Evolutionary conservation across 2,113 vertebrate species (phyloP), one percentile per base, ranked within the genome.

Genomic region (Ochotona curzoniae): DNA sequence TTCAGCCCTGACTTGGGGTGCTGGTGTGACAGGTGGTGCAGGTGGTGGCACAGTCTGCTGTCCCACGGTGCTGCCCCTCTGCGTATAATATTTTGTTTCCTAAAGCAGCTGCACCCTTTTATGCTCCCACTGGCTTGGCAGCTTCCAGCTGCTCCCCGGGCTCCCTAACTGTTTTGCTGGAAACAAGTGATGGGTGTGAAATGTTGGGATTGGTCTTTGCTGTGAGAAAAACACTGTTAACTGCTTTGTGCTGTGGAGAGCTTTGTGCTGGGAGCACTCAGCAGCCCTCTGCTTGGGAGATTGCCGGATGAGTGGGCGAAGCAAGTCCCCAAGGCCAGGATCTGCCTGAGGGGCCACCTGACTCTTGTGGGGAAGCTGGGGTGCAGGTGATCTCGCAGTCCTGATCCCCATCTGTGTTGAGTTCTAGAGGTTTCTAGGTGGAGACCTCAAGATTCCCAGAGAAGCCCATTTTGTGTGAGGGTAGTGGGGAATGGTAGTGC

Each of bases 351-450:
- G 38, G 51, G 44, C 47, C 1, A 0, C 30, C 69, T 57, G 67
- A 5, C 17, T 64, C 1, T 76, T 44, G 3, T 3, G 38, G 32
- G 64, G 63, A 35, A 83, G 35, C 30, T 51, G 35, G 60, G 35
- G 60, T 49, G 4, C 32, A 18, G 13, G 64, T 38, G 60, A 51
- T 83, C 60, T 63, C 84, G 11, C 44, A 79, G 17, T 47, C n/a
- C 64, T 93, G 80, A 81, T 25, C 21, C 7, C 7, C 2, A 3
- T 64, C 49, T 35, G 30, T 70, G 83, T 70, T n/a, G 88, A 28
- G 61, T 63, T 70, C 93, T 60, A 86, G 4, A 71, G 63, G 67
- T 88, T 93, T 95, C 95, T n/a, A 63, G 69, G 47, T 26, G 67
- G 51, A 23, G 47, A 18, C 11, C 25, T 18, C 18, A 5, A 74